Percentiles rank a stretch among this genome's conserved stretches.
phyloP scores from a whole-genome alignment of 2,113 vertebrate genomes.

The Maccullochella peelii region DNA sequence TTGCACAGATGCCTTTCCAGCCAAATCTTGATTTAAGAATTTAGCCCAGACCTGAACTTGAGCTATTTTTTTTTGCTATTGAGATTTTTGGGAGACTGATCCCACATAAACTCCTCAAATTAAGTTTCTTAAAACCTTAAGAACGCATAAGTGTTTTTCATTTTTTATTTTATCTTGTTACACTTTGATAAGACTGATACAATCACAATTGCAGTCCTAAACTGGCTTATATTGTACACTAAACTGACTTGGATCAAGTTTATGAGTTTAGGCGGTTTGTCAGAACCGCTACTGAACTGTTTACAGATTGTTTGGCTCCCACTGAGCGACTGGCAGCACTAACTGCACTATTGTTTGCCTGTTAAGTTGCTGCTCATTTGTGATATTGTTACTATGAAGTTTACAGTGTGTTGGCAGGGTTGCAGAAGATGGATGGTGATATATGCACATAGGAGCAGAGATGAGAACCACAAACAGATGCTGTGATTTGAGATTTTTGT shows the following conservation, averaged over 20 bases:
- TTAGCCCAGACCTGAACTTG: not conserved
- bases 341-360: slow-evolving; percentile 1
- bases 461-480: not conserved
- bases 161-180: not conserved
- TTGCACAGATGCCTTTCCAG: slow-evolving; percentile 4
- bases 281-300: slow-evolving; percentile 25
- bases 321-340: not conserved
- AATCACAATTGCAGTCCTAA: not conserved
- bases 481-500: not conserved
- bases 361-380: slow-evolving; percentile 20
- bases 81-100: not conserved
- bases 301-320: not conserved
- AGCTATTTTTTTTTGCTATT: too few relatives aligned
- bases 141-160: not conserved
- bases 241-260: not conserved
- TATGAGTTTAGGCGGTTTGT: not conserved
- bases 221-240: not conserved
- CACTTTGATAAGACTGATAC: not conserved
- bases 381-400: slow-evolving; percentile 14
- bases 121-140: not conserved
- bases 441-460: not conserved
- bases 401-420: slow-evolving; percentile 14
- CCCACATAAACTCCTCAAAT: not conserved
- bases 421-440: slow-evolving; percentile 1
- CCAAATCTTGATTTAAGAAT: not conserved